Conservation (phyloP, 2,797 vertebrate species). For the Eremophila alpestris region DNA sequence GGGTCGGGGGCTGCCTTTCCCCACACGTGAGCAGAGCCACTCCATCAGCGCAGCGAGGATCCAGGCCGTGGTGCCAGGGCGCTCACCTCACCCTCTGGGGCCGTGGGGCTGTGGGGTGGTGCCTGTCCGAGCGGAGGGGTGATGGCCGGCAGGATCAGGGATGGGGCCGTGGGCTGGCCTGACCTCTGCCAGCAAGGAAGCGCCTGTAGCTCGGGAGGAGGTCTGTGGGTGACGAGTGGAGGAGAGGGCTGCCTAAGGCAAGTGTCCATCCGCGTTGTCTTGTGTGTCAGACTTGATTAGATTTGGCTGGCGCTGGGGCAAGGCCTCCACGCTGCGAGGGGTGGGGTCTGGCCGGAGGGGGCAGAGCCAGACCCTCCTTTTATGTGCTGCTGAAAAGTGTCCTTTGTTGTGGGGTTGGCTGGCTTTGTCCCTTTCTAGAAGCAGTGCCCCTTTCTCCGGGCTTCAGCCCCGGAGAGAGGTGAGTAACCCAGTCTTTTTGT, state of each 20-base stretch:
- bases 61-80: not conserved
- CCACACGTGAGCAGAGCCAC: rapidly evolving
- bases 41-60: not conserved
- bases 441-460: not conserved
- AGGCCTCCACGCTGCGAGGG: conserved; percentile 31
- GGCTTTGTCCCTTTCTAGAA: conserved; percentile 38
- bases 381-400: conserved; percentile 48
- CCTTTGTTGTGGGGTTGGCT: conserved; percentile 42
- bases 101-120: not conserved
- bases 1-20: not conserved
- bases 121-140: rapidly evolving
- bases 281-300: conserved; percentile 44
- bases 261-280: not conserved
- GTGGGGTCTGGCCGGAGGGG: conserved; percentile 40
- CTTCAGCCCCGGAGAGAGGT: not conserved
- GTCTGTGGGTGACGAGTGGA: not conserved
- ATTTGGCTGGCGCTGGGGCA: conserved; percentile 4
- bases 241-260: not conserved
- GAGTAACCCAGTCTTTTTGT: not conserved
- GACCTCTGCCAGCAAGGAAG: not conserved
- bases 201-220: not conserved
- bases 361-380: conserved; percentile 36
- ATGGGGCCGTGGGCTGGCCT: not conserved
- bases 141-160: not conserved
- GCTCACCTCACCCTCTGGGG: not conserved